Evolutionary conservation across 2,113 vertebrate species (phyloP).

Genomic region (Amazona guildingii): DNA sequence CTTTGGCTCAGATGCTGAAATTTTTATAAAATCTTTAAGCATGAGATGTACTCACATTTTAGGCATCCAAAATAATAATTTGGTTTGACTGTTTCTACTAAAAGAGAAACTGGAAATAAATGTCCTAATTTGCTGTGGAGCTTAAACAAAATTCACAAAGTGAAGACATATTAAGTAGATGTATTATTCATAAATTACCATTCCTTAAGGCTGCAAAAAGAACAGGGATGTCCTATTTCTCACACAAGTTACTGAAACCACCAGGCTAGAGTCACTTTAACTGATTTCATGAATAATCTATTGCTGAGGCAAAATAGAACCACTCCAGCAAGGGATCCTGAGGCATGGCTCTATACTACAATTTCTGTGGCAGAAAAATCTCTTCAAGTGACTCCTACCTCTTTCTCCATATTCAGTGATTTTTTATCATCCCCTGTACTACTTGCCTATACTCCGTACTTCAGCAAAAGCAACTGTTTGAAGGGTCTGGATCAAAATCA

Average conservation of each 20-base stretch:
- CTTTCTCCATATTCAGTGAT: background rate
- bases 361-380: background rate
- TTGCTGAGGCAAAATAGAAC: background rate
- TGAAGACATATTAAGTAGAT: background rate
- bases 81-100: background rate
- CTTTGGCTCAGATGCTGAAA: background rate
- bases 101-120: background rate
- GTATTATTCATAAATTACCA: slow-evolving; percentile 3
- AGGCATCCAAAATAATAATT: background rate
- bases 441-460: background rate
- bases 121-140: background rate
- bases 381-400: background rate
- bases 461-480: background rate
- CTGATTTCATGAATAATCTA: slow-evolving; percentile 16
- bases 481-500: background rate
- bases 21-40: background rate
- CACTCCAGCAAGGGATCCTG: background rate
- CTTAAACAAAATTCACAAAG: background rate
- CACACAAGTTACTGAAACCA: background rate
- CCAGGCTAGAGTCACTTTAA: background rate
- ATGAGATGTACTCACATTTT: background rate
- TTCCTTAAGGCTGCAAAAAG: background rate
- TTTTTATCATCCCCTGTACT: background rate
- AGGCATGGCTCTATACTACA: background rate
- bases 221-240: background rate